A percentile compares a stretch with the other conserved stretches of the same genome.
Conservation (phyloP, 2,888 invertebrate species). For the Xestobium rufovillosum region DNA sequence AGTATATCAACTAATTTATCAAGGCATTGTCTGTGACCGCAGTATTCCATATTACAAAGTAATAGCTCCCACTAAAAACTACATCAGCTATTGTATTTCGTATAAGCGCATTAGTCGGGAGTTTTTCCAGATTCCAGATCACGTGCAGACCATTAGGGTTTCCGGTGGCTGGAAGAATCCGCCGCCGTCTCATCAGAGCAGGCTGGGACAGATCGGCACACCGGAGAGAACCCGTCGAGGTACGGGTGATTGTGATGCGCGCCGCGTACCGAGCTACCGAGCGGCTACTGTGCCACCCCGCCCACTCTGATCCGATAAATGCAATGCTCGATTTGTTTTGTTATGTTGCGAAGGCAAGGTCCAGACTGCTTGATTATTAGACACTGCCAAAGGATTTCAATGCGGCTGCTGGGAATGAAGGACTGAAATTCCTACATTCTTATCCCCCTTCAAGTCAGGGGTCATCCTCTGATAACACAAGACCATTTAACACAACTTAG, state of each 20-base stretch:
- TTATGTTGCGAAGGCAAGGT: too few species aligned
- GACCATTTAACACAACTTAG: too few species aligned
- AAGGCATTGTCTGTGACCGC: too few species aligned
- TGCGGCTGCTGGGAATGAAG: too few species aligned
- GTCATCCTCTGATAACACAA: too few species aligned
- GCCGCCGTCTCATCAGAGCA: slow-evolving; percentile 7
- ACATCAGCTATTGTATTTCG: slow-evolving; percentile 39
- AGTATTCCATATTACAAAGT: too few species aligned
- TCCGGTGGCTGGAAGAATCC: slow-evolving; percentile 34
- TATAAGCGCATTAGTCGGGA: slow-evolving; percentile 36
- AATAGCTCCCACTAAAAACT: slow-evolving; percentile 37
- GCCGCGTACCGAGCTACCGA: slow-evolving; percentile 33
- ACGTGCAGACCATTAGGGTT: slow-evolving; percentile 44
- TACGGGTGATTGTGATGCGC: slow-evolving; percentile 37
- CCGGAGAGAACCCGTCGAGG: slow-evolving; percentile 17
- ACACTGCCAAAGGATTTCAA: too few species aligned
- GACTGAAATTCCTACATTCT: too few species aligned
- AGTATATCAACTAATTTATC: too few species aligned
- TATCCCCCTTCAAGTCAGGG: too few species aligned
- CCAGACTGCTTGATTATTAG: too few species aligned
- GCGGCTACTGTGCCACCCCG: slow-evolving; percentile 37
- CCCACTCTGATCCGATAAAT: slow-evolving; percentile 42
- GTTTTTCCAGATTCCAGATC: slow-evolving; percentile 41
- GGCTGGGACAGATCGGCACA: slow-evolving; percentile 12
- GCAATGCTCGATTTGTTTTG: slow-evolving; percentile 39